Conservation (phyloP, 2,888 invertebrate genomes). For the Isoperla grammatica region DNA sequence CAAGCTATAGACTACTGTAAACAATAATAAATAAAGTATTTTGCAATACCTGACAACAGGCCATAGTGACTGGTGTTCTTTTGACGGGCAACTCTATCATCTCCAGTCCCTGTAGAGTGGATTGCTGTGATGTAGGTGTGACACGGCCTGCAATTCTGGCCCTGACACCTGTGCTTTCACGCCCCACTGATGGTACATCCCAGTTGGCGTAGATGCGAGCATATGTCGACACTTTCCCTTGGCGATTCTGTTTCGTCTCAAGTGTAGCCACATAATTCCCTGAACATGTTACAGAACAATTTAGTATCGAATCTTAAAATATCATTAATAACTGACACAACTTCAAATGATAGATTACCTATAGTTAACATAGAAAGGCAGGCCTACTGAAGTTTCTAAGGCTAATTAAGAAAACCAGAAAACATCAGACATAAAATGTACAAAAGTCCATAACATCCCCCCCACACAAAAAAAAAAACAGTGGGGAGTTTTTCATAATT, state of each 20-base stretch:
- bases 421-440: too few relatives aligned
- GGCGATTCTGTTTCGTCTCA: slow-evolving; percentile 51
- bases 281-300: slow-evolving; percentile 37
- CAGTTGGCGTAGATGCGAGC: slow-evolving; percentile 72
- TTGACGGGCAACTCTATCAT: slow-evolving; percentile 68
- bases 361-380: too few relatives aligned
- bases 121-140: slow-evolving; percentile 61
- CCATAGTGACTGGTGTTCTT: slow-evolving; percentile 53
- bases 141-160: slow-evolving; percentile 69
- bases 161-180: slow-evolving; percentile 44
- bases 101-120: slow-evolving; percentile 56
- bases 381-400: too few relatives aligned
- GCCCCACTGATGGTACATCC: slow-evolving; percentile 46
- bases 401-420: too few relatives aligned
- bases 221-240: slow-evolving; percentile 44
- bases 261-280: slow-evolving; percentile 61
- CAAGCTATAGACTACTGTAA: too few relatives aligned
- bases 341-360: too few relatives aligned
- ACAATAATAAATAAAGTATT: too few relatives aligned
- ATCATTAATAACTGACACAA: too few relatives aligned
- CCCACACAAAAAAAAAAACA: too few relatives aligned
- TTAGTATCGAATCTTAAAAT: too few relatives aligned
- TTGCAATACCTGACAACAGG: slow-evolving; percentile 53
- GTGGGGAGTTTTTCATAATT: too few relatives aligned
- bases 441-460: too few relatives aligned